Evolutionary conservation across 2,113 vertebrate species (phyloP).

Genomic region (Heloderma charlesbogerti): DNA sequence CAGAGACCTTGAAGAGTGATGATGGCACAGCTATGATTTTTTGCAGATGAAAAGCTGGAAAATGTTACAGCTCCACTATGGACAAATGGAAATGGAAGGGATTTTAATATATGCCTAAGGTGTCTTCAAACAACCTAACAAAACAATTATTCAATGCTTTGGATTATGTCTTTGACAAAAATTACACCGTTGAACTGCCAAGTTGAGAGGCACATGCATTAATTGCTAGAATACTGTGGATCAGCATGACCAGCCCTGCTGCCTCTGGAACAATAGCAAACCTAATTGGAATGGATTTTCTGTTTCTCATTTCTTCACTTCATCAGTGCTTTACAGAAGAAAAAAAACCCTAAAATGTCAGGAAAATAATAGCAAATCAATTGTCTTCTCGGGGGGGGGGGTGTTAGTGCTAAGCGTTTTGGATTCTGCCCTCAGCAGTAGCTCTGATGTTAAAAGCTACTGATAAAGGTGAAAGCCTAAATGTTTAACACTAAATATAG

Average conservation of each 20-base stretch:
- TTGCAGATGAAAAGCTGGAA: not conserved
- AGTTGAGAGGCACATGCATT: not conserved
- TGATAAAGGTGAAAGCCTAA: too few species aligned
- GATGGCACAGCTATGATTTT: not conserved
- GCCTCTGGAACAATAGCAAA: slow-evolving; percentile 5
- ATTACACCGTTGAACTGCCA: not conserved
- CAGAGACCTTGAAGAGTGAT: not conserved
- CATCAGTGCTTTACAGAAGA: not conserved
- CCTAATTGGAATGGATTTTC: slow-evolving; percentile 9
- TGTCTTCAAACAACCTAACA: not conserved
- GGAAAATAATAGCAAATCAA: slow-evolving; percentile 20
- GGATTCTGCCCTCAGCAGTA: too few species aligned
- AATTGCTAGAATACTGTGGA: not conserved
- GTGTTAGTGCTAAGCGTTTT: too few species aligned
- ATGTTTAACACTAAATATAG: too few species aligned
- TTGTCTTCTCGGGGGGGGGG: too few species aligned
- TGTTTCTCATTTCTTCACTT: not conserved
- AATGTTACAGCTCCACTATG: not conserved
- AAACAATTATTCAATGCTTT: not conserved
- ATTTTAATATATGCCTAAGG: not conserved
- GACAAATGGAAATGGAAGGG: not conserved
- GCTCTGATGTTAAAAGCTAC: too few species aligned
- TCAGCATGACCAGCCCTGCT: not conserved
- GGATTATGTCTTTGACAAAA: not conserved
- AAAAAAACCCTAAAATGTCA: not conserved